phyloP scores from a whole-genome alignment of 1,140 invertebrate species.

The Apis cerana region DNA sequence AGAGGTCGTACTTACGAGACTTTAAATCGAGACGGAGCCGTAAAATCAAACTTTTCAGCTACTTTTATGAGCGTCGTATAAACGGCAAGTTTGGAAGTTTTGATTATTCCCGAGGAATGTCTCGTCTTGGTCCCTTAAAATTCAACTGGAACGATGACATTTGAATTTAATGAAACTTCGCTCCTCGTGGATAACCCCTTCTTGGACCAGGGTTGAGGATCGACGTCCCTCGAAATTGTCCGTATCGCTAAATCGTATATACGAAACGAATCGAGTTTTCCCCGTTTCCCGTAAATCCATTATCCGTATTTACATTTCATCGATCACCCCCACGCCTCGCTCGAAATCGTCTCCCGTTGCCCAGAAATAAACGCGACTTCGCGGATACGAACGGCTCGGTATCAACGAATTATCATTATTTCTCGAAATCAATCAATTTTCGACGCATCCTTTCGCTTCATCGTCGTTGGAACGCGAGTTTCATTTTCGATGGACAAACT shows the following conservation, averaged over 20 bases:
- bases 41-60: slow-evolving; percentile 24
- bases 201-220: not conserved
- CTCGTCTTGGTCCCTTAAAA: slow-evolving; percentile 1
- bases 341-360: slow-evolving; percentile 31
- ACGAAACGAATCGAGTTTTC: not conserved
- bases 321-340: not conserved
- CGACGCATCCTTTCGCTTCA: slow-evolving; percentile 6
- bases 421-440: slow-evolving; percentile 55
- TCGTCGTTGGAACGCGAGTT: too few relatives aligned
- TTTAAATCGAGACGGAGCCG: slow-evolving; percentile 20
- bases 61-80: slow-evolving; percentile 34
- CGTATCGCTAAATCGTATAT: not conserved
- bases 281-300: slow-evolving; percentile 34
- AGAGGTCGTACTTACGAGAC: not conserved
- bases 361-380: slow-evolving; percentile 32
- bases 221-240: not conserved
- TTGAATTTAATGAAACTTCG: slow-evolving; percentile 34
- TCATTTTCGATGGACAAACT: too few relatives aligned
- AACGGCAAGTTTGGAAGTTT: slow-evolving; percentile 14
- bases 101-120: not conserved
- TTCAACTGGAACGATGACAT: slow-evolving; percentile 13
- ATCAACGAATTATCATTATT: slow-evolving; percentile 56
- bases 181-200: not conserved
- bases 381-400: slow-evolving; percentile 23
- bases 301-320: slow-evolving; percentile 8